Evolutionary conservation across 2,113 vertebrate genomes (phyloP).

Genomic region (Columba janthina): DNA sequence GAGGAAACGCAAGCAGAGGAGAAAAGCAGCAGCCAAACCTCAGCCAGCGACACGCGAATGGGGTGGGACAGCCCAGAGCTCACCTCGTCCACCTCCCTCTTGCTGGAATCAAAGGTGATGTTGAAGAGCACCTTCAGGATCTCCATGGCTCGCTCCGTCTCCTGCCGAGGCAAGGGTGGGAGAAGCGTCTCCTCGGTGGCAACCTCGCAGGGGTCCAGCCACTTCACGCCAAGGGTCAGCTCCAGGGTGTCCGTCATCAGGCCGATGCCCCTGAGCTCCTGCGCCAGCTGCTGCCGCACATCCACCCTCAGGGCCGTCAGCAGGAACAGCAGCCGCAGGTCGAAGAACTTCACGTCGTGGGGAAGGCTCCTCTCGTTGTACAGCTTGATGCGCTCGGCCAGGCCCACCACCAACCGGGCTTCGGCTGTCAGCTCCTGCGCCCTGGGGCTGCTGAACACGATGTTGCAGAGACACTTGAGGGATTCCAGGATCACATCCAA

Average conservation of each 20-base stretch:
- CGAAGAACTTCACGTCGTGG: constrained; percentile 88
- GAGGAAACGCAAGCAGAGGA: accelerated
- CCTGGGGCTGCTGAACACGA: constrained; percentile 83
- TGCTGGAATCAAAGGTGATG: constrained; percentile 86
- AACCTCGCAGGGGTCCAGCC: constrained; percentile 81
- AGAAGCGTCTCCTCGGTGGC: constrained; percentile 25
- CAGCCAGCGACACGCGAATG: accelerated
- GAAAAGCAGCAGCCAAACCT: neutral
- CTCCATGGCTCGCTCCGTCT: constrained; percentile 89
- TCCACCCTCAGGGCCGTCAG: constrained; percentile 87
- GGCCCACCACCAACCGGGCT: constrained; percentile 79
- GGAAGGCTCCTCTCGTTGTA: constrained; percentile 77
- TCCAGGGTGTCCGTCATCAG: constrained; percentile 83
- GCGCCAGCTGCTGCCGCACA: constrained; percentile 82
- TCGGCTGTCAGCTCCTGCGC: constrained; percentile 82
- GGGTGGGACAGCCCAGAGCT: neutral
- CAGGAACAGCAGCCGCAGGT: constrained; percentile 89
- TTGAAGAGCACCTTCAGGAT: constrained; percentile 96
- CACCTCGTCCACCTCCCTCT: constrained; percentile 87
- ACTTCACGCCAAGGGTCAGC: constrained; percentile 78
- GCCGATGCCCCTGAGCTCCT: constrained; percentile 83
- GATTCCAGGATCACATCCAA: constrained; percentile 86
- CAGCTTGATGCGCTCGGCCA: constrained; percentile 82
- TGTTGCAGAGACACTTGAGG: constrained; percentile 92
- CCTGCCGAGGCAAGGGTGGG: constrained; percentile 77